Conservation (phyloP, 2,888 invertebrate species). For the Heliconius erato region DNA sequence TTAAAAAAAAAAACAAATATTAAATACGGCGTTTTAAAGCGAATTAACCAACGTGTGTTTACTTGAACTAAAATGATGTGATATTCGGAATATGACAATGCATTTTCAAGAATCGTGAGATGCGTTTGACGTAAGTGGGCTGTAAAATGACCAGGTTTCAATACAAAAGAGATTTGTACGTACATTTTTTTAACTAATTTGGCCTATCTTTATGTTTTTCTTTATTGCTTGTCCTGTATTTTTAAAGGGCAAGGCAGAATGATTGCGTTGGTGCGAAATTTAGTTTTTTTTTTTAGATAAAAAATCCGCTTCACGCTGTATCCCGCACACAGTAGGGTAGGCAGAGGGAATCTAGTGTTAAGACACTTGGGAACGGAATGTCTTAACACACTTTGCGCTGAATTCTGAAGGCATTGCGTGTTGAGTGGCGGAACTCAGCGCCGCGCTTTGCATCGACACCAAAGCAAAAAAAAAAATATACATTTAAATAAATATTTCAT, state of each 20-base stretch:
- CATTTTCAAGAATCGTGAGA: constrained; percentile 68
- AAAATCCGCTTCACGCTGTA: too few relatives aligned
- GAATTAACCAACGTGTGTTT: constrained; percentile 54
- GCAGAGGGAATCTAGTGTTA: too few relatives aligned
- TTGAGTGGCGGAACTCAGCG: too few relatives aligned
- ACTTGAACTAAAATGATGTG: constrained; percentile 57
- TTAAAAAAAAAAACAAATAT: background rate
- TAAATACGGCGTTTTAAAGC: background rate
- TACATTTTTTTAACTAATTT: constrained; percentile 26
- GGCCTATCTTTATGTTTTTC: background rate
- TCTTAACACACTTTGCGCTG: too few relatives aligned
- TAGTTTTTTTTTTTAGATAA: background rate
- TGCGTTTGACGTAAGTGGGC: constrained; percentile 66
- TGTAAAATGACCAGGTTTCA: constrained; percentile 63
- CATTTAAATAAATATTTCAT: too few relatives aligned
- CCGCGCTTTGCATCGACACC: too few relatives aligned
- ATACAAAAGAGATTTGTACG: constrained; percentile 41
- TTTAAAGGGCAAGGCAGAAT: too few relatives aligned
- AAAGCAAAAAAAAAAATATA: too few relatives aligned
- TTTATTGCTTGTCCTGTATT: background rate
- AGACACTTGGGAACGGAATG: too few relatives aligned
- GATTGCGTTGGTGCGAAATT: too few relatives aligned
- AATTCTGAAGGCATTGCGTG: too few relatives aligned
- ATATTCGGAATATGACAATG: constrained; percentile 75
- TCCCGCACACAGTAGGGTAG: too few relatives aligned